phyloP scores from a whole-genome alignment of 2,113 vertebrate species.

The Phodopus roborovskii region DNA sequence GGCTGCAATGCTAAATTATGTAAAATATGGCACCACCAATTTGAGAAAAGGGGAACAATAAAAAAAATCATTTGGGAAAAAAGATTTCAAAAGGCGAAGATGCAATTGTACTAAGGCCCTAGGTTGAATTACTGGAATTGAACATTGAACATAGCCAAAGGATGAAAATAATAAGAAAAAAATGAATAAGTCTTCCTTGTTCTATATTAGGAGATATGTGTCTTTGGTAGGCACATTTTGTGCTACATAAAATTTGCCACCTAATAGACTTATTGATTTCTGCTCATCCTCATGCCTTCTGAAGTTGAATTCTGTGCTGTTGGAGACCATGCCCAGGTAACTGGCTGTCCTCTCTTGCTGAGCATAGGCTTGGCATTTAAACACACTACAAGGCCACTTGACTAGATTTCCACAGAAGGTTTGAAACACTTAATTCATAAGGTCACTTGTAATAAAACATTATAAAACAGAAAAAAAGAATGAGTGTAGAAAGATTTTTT shows the following conservation, averaged over 20 bases:
- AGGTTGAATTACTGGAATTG: neutral
- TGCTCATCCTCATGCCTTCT: neutral
- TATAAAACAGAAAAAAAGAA: conserved; percentile 12
- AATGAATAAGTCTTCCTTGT: conserved; percentile 15
- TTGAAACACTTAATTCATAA: conserved; percentile 41
- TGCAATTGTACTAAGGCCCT: neutral
- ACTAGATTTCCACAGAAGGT: conserved; percentile 6
- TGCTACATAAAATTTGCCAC: conserved; percentile 11
- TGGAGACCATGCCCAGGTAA: neutral
- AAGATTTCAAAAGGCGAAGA: neutral
- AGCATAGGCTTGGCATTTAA: conserved; percentile 5
- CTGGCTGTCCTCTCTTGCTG: neutral
- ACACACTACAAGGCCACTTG: neutral
- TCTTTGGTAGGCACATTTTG: conserved; percentile 24
- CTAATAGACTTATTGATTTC: neutral
- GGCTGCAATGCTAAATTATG: neutral
- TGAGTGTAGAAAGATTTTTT: neutral
- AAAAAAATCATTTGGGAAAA: neutral
- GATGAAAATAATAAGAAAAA: conserved; percentile 33
- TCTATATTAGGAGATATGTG: neutral
- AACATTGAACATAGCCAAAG: neutral
- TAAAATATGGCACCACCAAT: neutral
- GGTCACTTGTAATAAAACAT: conserved; percentile 9
- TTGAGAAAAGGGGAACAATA: neutral
- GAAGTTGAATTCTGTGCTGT: neutral